Conservation (phyloP, 2,113 vertebrate genomes). For the Castor canadensis region DNA sequence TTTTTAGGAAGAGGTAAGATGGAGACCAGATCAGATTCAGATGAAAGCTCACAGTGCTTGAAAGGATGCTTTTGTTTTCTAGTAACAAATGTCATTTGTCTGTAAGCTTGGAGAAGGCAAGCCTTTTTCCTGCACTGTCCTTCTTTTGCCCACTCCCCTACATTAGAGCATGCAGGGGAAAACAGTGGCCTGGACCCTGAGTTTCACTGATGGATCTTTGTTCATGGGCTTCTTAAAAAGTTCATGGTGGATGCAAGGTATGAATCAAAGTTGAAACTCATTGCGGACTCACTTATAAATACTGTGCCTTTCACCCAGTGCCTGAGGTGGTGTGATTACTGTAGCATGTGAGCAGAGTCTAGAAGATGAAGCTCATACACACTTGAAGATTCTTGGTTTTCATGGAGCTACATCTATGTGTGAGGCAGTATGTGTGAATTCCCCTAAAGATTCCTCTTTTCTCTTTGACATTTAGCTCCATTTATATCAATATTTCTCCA, state of each 20-base stretch:
- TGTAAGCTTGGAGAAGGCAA: not conserved
- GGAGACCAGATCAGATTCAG: not conserved
- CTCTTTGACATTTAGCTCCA: not conserved
- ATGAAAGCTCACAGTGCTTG: not conserved
- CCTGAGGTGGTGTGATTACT: not conserved
- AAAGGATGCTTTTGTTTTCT: slow-evolving; percentile 56
- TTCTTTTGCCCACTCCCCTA: not conserved
- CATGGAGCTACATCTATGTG: not conserved
- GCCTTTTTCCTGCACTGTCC: slow-evolving; percentile 19
- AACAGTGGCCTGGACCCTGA: not conserved
- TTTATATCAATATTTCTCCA: not conserved
- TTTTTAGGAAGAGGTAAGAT: not conserved
- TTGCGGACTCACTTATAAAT: not conserved
- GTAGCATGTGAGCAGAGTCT: not conserved
- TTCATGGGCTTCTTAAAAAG: not conserved
- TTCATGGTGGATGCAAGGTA: not conserved
- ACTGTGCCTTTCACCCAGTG: not conserved
- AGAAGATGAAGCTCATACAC: not conserved
- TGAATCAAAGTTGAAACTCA: not conserved
- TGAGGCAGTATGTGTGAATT: not conserved
- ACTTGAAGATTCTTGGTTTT: not conserved
- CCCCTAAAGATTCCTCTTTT: not conserved
- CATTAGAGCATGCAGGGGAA: not conserved
- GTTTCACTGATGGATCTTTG: not conserved
- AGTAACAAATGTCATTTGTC: not conserved